Evolutionary conservation across 2,797 vertebrate genomes (phyloP), one percentile per base, ranked within the genome.

Genomic region (Lagodon rhomboides): DNA sequence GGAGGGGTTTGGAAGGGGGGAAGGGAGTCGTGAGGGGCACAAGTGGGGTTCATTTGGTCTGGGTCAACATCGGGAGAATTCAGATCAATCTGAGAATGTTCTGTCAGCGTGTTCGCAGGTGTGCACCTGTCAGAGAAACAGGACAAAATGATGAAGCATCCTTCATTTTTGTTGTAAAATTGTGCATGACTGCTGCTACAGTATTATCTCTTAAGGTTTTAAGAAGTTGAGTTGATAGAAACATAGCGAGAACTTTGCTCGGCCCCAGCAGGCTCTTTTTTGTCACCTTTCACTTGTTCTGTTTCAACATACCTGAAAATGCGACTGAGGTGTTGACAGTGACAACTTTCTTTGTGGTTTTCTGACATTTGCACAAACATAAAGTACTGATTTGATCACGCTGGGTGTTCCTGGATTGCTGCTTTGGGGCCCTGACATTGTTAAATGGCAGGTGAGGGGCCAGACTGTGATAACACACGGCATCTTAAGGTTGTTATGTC

Each of bases 1-100:
- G n/a, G 27, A 69, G 64, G 84, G 77, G 50, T 68, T 65, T 65
- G 61, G 61, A 73, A 54, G 7, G 61, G 77, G 77, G 23, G 9
- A 16, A 27, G 75, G 69, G 69, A 59, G 63, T 41, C 60, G 63
- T 12, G 7, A 20, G 55, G 68, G 54, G 77, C 49, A 78, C 51
- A 78, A 73, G 59, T 71, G 62, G 38, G 41, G 71, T 46, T 73
- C 65, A 73, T 71, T 72, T 76, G 47, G 30, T 68, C 44, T 41
- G 12, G 13, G 41, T 53, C 59, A 18, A 22, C 41, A 55, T 64
- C 30, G 38, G 30, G 7, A 56, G 34, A n/a, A 71, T 53, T 11
- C 3, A 44, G 22, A 60, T 12, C 17, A 1, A 77, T 64, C 9
- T 43, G 22, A 43, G 22, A 56, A 62, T 10, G 3, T 34, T 34